Evolutionary conservation across 2,888 invertebrate species (phyloP), one percentile per base, ranked within the genome.

Genomic region (Heterodera filipjevi): DNA sequence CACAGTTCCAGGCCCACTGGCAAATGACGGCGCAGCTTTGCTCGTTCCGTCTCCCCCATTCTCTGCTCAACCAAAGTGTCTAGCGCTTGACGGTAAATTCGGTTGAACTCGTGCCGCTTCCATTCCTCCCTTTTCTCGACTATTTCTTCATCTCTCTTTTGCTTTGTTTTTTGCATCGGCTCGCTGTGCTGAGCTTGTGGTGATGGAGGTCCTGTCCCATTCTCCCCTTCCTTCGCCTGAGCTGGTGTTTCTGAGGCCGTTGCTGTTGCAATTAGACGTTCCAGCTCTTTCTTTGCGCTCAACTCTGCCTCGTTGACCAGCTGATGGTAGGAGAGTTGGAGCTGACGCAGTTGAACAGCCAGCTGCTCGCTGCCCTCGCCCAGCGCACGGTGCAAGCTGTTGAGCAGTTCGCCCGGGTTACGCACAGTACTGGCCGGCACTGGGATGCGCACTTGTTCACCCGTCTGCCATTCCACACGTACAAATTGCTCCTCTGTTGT

Each of bases 391-490:
- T 39, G 59, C 32, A 76, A 53, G 27, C 27, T 32, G 32, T 66
- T n/a, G 30, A 46, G 27, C 59, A 74, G 32, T 32, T 74, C 35
- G n/a, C 27, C 3, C 6, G 74, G 74, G 27, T 74, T 74, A 3
- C 39, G 30, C 44, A 74, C 44, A 53, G 12, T 74, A 19, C 46
- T 32, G 5, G 74, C 59, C 16, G 32, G 74, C 22, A 74, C 46
- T 5, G 33, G 59, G 35, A 74, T 66, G 66, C 16, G 33, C 27
- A 74, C 53, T 3, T 44, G n/a, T 19, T 74, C 76, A 0, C 66
- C 76, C 0, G 66, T 76, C 27, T 66, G 76, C 76, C 76, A 76
- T 22, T 33, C 27, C 16, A 76, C 76, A 12, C n/a, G 46, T 22
- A 76, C 46, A 39, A 64, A 66, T 39, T 76, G 76, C 30, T 35